Evolutionary conservation across 92 coral and sea anemone species (phyloP), one percentile per base, ranked within the genome.

Genomic region (Phenganax subtilis): DNA sequence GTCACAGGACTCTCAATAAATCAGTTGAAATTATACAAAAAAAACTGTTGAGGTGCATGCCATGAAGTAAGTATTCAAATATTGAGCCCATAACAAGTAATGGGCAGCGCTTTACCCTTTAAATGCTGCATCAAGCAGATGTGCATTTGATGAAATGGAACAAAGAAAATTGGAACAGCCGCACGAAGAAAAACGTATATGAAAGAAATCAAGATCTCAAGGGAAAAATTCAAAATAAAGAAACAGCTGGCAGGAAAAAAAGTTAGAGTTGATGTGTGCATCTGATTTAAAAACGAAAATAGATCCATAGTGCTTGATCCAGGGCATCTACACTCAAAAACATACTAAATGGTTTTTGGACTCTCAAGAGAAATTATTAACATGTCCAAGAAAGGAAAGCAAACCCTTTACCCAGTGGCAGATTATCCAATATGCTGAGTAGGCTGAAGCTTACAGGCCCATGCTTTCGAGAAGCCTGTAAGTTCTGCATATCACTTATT

Each of bases 171-270:
- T 79, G 66, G 85, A 79, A 72, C 51, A 71, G 12, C 57, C 10
- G 51, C 58, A 75, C 28, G 79, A 86, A 81, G 85, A 87, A 65
- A 87, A 29, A 68, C 73, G 17, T n/a, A 75, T 29, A 83, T 58
- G 67, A 81, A 86, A 16, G 81, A 87, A 59, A 30, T 79, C 51
- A 69, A 63, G 68, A 44, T 27, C 28, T 12, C 81, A 25, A 78
- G 72, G 47, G 82, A 87, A 17, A 77, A 65, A 14, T 77, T 84
- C 54, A 25, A 71, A 29, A 76, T 77, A 16, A 67, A 65, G 59
- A 58, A 78, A 77, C 69, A 84, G 71, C 57, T 84, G 30, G 87
- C 84, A 30, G 59, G 77, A 54, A 67, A 29, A 61, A 84, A 84
- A 84, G 84, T 84, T 1, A 64, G 81, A 12, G 56, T 77, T 14